Evolutionary conservation across 2,797 vertebrate species (phyloP).

Genomic region (Dryobates pubescens): DNA sequence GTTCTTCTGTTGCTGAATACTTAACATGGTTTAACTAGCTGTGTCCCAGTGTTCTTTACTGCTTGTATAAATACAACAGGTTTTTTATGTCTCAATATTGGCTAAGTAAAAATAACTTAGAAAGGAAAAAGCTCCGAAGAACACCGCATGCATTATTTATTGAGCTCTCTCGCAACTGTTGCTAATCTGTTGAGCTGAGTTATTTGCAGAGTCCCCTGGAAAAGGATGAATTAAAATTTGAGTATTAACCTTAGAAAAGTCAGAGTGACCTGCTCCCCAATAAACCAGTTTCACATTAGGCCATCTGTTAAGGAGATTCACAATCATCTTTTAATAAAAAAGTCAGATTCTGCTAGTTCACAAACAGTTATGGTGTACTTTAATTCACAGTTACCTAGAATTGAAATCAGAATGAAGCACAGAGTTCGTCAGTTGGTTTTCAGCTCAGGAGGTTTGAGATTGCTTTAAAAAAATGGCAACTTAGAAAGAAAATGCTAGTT

Average conservation of each 20-base stretch:
- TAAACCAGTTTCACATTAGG: neutral
- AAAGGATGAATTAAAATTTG: neutral
- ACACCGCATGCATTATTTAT: neutral
- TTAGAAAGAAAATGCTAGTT: neutral
- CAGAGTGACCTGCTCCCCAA: neutral
- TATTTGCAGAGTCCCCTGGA: neutral
- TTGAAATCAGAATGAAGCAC: neutral
- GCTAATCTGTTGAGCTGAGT: neutral
- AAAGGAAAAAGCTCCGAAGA: neutral
- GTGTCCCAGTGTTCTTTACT: neutral
- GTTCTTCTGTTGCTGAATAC: neutral
- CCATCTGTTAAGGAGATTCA: neutral
- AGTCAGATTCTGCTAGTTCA: neutral
- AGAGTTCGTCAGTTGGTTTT: neutral
- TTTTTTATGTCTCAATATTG: neutral
- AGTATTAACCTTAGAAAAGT: neutral
- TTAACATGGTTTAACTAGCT: neutral
- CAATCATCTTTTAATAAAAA: neutral
- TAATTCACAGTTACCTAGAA: neutral
- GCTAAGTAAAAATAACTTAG: constrained; percentile 1
- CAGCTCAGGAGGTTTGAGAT: neutral
- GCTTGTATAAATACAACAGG: neutral
- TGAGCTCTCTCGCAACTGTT: constrained; percentile 1
- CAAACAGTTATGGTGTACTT: neutral
- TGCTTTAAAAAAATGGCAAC: neutral